Percentiles rank a stretch among this genome's conserved stretches.
Conservation (phyloP, 2,888 invertebrate species). For the Spilarctia lutea region DNA sequence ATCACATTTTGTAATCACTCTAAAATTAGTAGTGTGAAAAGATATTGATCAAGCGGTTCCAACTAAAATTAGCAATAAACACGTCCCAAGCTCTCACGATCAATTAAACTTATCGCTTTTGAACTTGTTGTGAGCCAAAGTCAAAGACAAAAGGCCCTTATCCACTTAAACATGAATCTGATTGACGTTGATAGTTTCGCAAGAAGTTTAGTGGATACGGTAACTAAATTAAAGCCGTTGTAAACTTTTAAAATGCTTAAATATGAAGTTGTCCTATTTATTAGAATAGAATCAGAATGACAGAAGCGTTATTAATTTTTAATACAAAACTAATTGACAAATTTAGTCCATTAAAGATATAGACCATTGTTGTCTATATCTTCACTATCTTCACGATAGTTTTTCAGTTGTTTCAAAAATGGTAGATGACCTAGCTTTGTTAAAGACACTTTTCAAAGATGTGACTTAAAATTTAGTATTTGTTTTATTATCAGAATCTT, state of each 20-base stretch:
- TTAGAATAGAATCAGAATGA: neutral
- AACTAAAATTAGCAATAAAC: constrained; percentile 25
- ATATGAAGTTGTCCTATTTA: neutral
- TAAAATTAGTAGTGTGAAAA: constrained; percentile 1
- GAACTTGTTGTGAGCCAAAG: constrained; percentile 27
- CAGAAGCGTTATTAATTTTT: no score
- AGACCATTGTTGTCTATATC: no score
- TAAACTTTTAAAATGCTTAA: neutral
- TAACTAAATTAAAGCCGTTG: neutral
- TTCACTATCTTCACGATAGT: neutral
- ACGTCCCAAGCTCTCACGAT: constrained; percentile 38
- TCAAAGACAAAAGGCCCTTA: constrained; percentile 35
- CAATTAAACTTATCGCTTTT: constrained; percentile 35
- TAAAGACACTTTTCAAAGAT: neutral
- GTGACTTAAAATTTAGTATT: neutral
- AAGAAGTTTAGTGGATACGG: neutral
- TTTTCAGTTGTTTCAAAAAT: neutral
- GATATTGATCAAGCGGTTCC: constrained; percentile 12
- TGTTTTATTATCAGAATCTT: no score
- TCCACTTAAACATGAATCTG: constrained; percentile 31
- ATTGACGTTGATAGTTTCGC: constrained; percentile 17
- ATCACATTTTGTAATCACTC: constrained; percentile 20
- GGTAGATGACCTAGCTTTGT: neutral
- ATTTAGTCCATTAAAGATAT: no score
- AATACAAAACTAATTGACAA: no score